Base-by-base conservation (phyloP, 2,113 vertebrate genomes). In the Anser cygnoides region DNA sequence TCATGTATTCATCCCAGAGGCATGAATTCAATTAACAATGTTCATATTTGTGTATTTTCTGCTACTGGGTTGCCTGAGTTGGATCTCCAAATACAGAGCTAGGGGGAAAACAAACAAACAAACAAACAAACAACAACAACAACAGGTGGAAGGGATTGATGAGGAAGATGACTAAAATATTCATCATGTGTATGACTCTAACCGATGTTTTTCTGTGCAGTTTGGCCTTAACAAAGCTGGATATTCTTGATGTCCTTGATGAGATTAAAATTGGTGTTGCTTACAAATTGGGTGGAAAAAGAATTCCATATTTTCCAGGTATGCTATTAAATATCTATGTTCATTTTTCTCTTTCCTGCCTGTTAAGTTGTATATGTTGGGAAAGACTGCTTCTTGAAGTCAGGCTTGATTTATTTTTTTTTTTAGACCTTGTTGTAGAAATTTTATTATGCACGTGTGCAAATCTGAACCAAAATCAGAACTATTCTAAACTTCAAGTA, bases 261-360 rank as follows among this genome's bases (percentile, higher is more conserved):
- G 99, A 99, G 97, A 99, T 99, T 92, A 99, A 99, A 98, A 98
- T 99, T 1, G 99, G 99, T 58, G 92, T 99, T 46, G 98, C 99
- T 14, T 99, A 99, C 97, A 99, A 98, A 97, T 95, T 99, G 83
- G 99, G 98, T 28, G 99, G 99, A 65, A 99, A 99, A 97, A 98
- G 99, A 97, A 99, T 99, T 87, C 99, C 99, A 0, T 98, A 99
- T 97, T 99, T 99, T 97, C 99, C 99, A 98, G 99, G 99, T 99
- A 96, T 50, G 74, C 54, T 88, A 4, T 59, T 83, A 67, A 85
- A 54, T 29, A 3, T 43, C 13, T 93, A 0, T 29, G 13, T 57
- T 77, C 1, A 3, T 46, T 89, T 87, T 88, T 70, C 41, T 84
- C 21, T 95, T 37, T 73, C 29, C 33, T 43, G 26, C 33, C 52